These are phyloP conservation scores for Python bivittatus DNA, from an alignment of 2,113 vertebrate species.

Conservation along the genomic window DNA sequence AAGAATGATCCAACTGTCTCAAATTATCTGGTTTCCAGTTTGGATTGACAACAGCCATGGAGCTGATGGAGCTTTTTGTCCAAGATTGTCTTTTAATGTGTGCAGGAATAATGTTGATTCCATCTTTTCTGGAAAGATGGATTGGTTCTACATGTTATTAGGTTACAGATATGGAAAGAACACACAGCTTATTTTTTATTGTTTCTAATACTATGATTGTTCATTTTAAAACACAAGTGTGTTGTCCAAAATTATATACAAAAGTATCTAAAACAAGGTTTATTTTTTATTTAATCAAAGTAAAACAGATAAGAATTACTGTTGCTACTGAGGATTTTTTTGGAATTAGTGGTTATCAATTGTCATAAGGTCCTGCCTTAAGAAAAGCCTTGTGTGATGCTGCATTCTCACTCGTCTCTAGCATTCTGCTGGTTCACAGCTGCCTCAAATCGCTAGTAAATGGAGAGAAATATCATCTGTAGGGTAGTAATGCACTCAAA, in stretches of 20 bases:
- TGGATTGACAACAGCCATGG: conserved; percentile 15
- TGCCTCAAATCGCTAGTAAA: conserved; percentile 54
- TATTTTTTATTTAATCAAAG: conserved; percentile 68
- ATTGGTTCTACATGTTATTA: conserved; percentile 41
- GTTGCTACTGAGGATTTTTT: conserved; percentile 10
- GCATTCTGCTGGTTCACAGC: conserved; percentile 35
- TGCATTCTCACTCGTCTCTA: conserved; percentile 36
- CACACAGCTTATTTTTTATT: conserved; percentile 52
- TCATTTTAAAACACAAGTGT: conserved; percentile 50
- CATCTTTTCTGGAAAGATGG: conserved; percentile 50
- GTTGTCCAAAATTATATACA: conserved; percentile 58
- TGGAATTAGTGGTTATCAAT: background rate
- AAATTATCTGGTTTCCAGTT: conserved; percentile 28
- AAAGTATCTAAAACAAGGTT: conserved; percentile 41
- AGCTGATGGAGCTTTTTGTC: conserved; percentile 29
- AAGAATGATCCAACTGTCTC: conserved; percentile 45
- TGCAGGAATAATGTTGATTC: conserved; percentile 22
- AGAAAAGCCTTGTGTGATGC: conserved; percentile 29
- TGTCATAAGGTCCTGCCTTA: conserved; percentile 18
- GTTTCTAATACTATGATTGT: conserved; percentile 59
- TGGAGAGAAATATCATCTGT: conserved; percentile 1
- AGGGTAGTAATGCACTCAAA: background rate
- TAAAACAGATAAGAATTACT: conserved; percentile 61
- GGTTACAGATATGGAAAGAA: conserved; percentile 46
- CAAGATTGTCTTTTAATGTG: conserved; percentile 24